Conservation (phyloP, 2,888 invertebrate species). For the Drosophila anceps region DNA sequence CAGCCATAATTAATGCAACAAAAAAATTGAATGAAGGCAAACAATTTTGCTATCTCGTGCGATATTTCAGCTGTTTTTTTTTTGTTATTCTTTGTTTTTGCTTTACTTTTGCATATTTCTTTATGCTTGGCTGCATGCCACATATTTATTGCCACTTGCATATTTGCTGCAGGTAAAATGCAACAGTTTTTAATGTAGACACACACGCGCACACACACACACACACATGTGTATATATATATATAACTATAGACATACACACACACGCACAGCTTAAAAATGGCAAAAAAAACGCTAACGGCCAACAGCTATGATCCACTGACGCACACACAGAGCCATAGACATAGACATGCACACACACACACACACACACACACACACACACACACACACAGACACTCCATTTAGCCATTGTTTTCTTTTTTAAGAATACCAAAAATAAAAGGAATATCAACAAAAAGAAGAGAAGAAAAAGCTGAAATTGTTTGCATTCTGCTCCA, state of each 20-base stretch:
- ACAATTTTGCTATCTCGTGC: conserved; percentile 35
- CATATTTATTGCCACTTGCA: conserved; percentile 53
- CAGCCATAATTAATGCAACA: conserved; percentile 23
- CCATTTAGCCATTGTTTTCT: conserved; percentile 49
- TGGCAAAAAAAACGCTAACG: conserved; percentile 43
- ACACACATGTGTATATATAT: not conserved
- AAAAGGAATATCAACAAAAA: conserved; percentile 5
- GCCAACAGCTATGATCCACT: conserved; percentile 38
- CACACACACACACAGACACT: conserved; percentile 20
- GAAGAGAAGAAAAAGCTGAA: conserved; percentile 19
- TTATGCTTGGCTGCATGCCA: conserved; percentile 40
- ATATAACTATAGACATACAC: not conserved
- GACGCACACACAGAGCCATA: conserved; percentile 15
- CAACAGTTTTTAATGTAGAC: conserved; percentile 57
- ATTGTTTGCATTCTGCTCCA: conserved; percentile 54
- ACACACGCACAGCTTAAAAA: conserved; percentile 27
- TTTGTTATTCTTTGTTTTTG: not conserved
- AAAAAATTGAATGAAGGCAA: not conserved
- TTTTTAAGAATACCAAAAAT: conserved; percentile 39
- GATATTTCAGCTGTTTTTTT: conserved; percentile 28
- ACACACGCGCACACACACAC: not conserved
- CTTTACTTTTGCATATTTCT: conserved; percentile 22
- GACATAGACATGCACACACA: conserved; percentile 5
- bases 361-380: conserved; percentile 11
- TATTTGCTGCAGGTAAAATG: conserved; percentile 48